Percentiles rank a stretch among this genome's conserved stretches.
Evolutionary conservation across 92 coral and sea anemone species (phyloP).

Genomic region (Hydrozoanthus gracilis): DNA sequence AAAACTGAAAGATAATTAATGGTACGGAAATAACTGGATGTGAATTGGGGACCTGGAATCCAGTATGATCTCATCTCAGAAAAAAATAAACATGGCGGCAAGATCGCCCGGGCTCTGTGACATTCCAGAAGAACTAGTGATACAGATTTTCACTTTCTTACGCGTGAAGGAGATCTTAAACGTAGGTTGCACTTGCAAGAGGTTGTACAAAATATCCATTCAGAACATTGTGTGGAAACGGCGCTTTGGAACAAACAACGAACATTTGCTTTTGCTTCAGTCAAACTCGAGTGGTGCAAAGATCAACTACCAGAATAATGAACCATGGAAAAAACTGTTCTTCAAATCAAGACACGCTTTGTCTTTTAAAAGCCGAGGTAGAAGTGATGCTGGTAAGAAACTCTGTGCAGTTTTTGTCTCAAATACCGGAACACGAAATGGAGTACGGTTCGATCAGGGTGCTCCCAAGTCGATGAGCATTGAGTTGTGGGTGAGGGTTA

Average conservation of each 20-base stretch:
- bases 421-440: conserved; percentile 50
- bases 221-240: conserved; percentile 78
- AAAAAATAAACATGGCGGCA: conserved; percentile 63
- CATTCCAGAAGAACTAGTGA: conserved; percentile 82
- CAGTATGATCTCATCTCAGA: conserved; percentile 25
- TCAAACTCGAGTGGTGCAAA: not conserved
- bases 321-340: conserved; percentile 78
- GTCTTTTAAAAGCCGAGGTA: conserved; percentile 61
- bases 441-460: conserved; percentile 72
- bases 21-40: not conserved
- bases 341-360: conserved; percentile 84
- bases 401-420: conserved; percentile 81
- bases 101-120: not conserved
- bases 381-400: conserved; percentile 67
- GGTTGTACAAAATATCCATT: conserved; percentile 66
- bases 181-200: conserved; percentile 71
- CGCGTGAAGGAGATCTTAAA: conserved; percentile 61
- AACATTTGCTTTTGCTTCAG: conserved; percentile 55
- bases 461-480: conserved; percentile 72
- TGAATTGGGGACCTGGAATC: not conserved
- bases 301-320: conserved; percentile 22
- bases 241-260: conserved; percentile 69
- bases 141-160: conserved; percentile 62
- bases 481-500: conserved; percentile 78
- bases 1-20: too few relatives aligned